Evolutionary conservation across 2,888 invertebrate genomes (phyloP), one percentile per base, ranked within the genome.

Genomic region (Sarcophaga carnaria): DNA sequence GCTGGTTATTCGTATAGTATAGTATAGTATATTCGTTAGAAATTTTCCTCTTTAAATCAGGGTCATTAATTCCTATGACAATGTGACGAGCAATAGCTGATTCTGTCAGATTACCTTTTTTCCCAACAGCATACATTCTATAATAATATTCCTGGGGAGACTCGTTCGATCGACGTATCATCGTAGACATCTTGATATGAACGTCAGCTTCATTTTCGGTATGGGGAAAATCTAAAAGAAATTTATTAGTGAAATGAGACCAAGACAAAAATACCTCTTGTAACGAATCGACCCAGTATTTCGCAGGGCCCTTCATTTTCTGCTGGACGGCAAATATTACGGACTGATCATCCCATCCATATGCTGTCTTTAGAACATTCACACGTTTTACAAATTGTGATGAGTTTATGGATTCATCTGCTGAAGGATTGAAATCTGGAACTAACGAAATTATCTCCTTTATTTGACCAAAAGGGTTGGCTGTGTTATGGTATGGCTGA

Each of bases 241-340:
- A 82, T 37, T 69, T 25, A 11, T 76, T 47, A 0, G 69, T 69
- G 62, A 82, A 82, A 17, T 82, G 76, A 8, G 45, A 25, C 75
- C 70, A 71, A 27, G 67, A 77, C 4, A 72, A 49, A 59, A 77
- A 83, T 20, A 59, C 77, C 20, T 63, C 59, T 54, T 77, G 60
- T 14, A 63, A 12, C 14, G 76, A 72, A 72, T 88, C 87, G 1
- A 83, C 74, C 85, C 80, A 80, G 45, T 67, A 74, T 59, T 67
- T 80, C 4, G 80, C 74, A n/a, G 81, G 22, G 22, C 83, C 86
- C 14, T 49, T 49, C 66, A 81, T 63, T 72, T 84, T 87, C 54
- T 84, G 79, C n/a, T 87, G 84, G 5, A 84, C 83, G 14, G 81
- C 81, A 59, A 79, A 84, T 63, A 79, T 27, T 3, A 84, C 62